Evolutionary conservation across 1,140 invertebrate genomes (phyloP).

Genomic region (Mycetomoellerius zeteki): DNA sequence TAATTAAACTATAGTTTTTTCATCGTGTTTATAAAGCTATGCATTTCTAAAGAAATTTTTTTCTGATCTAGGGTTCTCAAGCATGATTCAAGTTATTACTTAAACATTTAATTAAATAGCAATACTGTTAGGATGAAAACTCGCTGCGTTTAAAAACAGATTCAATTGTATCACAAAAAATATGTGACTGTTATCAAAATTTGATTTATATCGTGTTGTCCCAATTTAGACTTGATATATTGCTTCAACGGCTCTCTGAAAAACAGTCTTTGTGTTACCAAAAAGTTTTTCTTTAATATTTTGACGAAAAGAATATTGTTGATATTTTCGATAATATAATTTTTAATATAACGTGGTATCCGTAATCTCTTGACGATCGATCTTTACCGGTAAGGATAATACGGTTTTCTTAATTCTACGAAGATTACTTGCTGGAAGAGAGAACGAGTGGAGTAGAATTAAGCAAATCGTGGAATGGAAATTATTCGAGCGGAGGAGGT

Average conservation of each 20-base stretch:
- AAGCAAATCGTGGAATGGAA: conserved; percentile 72
- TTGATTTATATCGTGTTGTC: neutral
- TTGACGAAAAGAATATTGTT: neutral
- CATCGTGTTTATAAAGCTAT: neutral
- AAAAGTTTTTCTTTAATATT: neutral
- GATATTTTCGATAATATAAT: neutral
- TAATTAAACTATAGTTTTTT: neutral
- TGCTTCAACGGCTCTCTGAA: neutral
- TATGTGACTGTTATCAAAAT: conserved; percentile 13
- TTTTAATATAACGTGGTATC: conserved; percentile 28
- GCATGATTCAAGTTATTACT: neutral
- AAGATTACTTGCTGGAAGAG: conserved; percentile 36
- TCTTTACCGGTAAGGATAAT: conserved; percentile 23
- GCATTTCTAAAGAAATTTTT: conserved; percentile 2
- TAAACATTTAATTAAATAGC: neutral
- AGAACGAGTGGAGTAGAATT: conserved; percentile 54
- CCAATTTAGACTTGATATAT: neutral
- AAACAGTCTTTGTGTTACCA: neutral
- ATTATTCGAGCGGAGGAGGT: conserved; percentile 61
- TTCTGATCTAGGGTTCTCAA: neutral
- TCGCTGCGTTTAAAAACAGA: neutral
- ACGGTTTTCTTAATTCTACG: conserved; percentile 56
- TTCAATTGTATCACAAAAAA: neutral
- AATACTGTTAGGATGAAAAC: neutral
- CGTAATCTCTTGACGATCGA: conserved; percentile 44